Evolutionary conservation across 2,888 invertebrate genomes (phyloP).

Genomic region (Hyposoter dolosus): DNA sequence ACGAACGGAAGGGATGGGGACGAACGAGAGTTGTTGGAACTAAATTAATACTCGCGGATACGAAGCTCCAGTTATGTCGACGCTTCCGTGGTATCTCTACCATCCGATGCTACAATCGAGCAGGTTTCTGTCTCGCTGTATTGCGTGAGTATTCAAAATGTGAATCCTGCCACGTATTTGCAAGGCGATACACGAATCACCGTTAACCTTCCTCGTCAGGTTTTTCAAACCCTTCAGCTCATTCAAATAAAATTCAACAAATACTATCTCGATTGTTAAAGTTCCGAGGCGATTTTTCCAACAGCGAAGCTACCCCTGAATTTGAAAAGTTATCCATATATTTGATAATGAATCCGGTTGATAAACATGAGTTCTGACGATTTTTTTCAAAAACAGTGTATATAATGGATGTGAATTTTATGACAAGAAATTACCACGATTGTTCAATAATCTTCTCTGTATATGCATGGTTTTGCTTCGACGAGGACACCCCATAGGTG

Average conservation of each 20-base stretch:
- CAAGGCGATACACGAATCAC: not conserved
- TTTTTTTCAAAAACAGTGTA: not conserved
- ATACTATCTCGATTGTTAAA: not conserved
- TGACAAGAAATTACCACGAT: not conserved
- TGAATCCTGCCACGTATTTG: not conserved
- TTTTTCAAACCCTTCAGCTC: not conserved
- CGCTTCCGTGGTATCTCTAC: slow-evolving; percentile 65
- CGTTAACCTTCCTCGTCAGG: not conserved
- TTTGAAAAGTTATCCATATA: not conserved
- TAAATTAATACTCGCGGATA: slow-evolving; percentile 76
- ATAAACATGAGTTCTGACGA: not conserved
- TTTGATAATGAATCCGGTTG: not conserved
- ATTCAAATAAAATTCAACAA: not conserved
- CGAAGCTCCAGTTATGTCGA: slow-evolving; percentile 74
- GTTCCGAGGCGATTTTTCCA: not conserved
- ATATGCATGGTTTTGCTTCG: not conserved
- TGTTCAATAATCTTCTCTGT: not conserved
- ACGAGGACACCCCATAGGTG: slow-evolving; percentile 9
- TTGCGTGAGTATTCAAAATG: not conserved
- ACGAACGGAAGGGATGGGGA: slow-evolving; percentile 39
- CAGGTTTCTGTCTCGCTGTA: not conserved
- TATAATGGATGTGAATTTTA: not conserved
- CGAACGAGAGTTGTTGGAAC: slow-evolving; percentile 66
- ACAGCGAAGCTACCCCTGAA: not conserved
- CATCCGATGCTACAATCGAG: slow-evolving; percentile 45